These are phyloP conservation scores for Thelaira solivaga DNA, from an alignment of 2,888 invertebrate species.

Conservation along the genomic window DNA sequence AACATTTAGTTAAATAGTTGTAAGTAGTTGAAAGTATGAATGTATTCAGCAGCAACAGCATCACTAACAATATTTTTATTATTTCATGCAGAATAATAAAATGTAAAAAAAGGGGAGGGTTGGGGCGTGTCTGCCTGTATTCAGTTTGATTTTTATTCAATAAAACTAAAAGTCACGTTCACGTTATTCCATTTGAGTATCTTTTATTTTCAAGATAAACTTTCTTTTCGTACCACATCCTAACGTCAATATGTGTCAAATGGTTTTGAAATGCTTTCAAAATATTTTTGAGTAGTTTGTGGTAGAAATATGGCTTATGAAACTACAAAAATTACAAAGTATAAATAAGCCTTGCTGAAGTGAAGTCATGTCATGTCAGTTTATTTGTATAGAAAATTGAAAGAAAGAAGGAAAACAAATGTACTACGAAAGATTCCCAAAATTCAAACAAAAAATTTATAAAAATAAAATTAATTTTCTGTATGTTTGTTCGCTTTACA, in stretches of 20 bases:
- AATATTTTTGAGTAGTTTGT: constrained; percentile 45
- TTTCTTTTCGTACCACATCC: not conserved
- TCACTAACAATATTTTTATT: not conserved
- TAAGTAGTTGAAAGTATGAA: too few relatives aligned
- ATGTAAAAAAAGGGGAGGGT: not conserved
- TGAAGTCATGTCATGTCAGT: too few relatives aligned
- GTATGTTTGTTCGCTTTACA: too few relatives aligned
- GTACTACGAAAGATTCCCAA: too few relatives aligned
- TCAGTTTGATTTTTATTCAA: constrained; percentile 20
- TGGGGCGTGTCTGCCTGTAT: not conserved
- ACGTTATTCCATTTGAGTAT: constrained; percentile 32
- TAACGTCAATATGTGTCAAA: constrained; percentile 50
- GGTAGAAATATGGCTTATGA: constrained; percentile 11
- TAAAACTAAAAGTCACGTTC: constrained; percentile 49
- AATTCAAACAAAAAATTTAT: too few relatives aligned
- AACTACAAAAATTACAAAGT: not conserved
- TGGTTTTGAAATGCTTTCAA: constrained; percentile 42
- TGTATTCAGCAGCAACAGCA: not conserved
- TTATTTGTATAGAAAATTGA: too few relatives aligned
- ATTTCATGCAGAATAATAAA: not conserved
- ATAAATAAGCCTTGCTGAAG: too few relatives aligned
- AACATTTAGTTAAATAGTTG: too few relatives aligned
- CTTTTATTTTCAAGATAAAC: not conserved
- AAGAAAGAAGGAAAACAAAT: too few relatives aligned
- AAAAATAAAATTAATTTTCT: too few relatives aligned